These are phyloP conservation scores for Danionella dracula DNA, from an alignment of 2,797 vertebrate species.

Conservation along the genomic window DNA sequence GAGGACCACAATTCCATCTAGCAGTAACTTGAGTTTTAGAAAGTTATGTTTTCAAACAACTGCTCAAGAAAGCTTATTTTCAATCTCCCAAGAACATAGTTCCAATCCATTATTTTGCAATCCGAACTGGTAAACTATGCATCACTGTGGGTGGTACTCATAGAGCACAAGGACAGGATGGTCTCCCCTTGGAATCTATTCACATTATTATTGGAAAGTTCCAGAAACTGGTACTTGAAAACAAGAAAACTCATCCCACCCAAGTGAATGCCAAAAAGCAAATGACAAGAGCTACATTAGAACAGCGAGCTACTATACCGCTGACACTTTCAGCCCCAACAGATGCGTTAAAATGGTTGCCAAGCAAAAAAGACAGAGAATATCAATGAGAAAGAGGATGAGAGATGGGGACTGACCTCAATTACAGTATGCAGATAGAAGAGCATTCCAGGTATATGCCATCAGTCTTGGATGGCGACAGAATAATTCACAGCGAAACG, in stretches of 20 bases:
- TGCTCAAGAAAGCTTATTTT: constrained; percentile 16
- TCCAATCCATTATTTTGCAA: constrained; percentile 1
- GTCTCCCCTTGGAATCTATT: constrained; percentile 17
- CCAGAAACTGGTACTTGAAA: constrained; percentile 10
- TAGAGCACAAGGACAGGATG: neutral
- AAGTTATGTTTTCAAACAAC: neutral
- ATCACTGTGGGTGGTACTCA: neutral
- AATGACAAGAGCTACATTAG: neutral
- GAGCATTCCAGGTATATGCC: constrained; percentile 15
- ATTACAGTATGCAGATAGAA: constrained; percentile 52
- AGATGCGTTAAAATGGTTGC: constrained; percentile 8
- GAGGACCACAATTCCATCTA: constrained; percentile 4
- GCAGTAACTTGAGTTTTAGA: neutral
- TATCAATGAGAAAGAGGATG: neutral
- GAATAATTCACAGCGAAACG: neutral
- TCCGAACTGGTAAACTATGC: neutral
- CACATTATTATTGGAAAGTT: constrained; percentile 30
- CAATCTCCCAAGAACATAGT: neutral
- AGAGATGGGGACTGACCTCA: constrained; percentile 45
- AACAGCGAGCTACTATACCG: constrained; percentile 1
- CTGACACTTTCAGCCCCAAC: neutral
- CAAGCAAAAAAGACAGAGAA: neutral
- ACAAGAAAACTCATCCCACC: constrained; percentile 1
- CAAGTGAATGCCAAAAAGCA: neutral
- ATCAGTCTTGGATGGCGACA: constrained; percentile 2